Evolutionary conservation across 2,113 vertebrate species (phyloP).

Genomic region (Cryptotis parvus): DNA sequence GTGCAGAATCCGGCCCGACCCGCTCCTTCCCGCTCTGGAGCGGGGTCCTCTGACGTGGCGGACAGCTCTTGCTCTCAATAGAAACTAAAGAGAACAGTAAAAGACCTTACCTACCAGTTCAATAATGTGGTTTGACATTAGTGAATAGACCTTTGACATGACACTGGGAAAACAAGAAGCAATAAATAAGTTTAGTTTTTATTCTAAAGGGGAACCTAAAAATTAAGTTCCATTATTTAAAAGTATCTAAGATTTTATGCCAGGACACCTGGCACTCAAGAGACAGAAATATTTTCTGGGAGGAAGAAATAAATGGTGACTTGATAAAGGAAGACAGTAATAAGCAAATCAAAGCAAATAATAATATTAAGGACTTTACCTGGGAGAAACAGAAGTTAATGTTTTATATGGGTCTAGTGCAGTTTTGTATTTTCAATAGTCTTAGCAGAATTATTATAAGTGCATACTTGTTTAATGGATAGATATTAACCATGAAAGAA

Average conservation of each 20-base stretch:
- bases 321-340: slow-evolving; percentile 16
- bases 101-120: neutral
- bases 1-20: no score
- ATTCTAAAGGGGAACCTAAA: neutral
- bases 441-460: neutral
- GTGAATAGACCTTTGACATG: neutral
- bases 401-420: neutral
- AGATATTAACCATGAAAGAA: neutral
- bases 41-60: no score
- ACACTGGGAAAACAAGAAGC: neutral
- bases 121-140: neutral
- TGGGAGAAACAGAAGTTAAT: neutral
- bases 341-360: neutral
- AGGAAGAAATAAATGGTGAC: neutral
- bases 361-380: neutral
- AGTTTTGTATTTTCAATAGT: neutral
- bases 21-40: no score
- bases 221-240: neutral
- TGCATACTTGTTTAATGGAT: slow-evolving; percentile 19
- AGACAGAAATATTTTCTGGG: neutral
- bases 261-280: neutral
- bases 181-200: neutral
- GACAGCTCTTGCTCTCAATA: no score
- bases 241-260: neutral
- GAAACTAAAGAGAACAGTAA: neutral